phyloP scores from a whole-genome alignment of 2,888 invertebrate genomes.

The Bombylius major region DNA sequence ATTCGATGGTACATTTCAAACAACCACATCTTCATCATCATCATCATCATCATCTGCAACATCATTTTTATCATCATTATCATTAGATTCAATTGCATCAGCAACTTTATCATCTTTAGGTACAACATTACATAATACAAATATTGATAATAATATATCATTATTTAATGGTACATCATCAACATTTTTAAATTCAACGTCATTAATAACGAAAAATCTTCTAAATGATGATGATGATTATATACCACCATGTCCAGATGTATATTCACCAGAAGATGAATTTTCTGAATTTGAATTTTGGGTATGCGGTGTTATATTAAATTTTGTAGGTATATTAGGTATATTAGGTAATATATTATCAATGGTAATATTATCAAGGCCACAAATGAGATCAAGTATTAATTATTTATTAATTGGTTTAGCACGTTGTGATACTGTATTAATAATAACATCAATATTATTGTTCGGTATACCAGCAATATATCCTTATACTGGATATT shows the following conservation, averaged over 20 bases:
- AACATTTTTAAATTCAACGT: not conserved
- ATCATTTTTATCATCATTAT: not conserved
- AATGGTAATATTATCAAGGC: constrained; percentile 79
- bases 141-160: not conserved
- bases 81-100: not conserved
- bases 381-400: constrained; percentile 92
- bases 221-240: not conserved
- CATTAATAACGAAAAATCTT: not conserved
- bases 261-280: constrained; percentile 23
- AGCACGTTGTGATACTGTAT: constrained; percentile 83
- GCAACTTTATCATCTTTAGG: not conserved
- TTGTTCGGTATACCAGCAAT: constrained; percentile 81
- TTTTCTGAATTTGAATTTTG: constrained; percentile 59
- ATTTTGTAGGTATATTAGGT: constrained; percentile 68
- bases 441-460: constrained; percentile 73
- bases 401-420: constrained; percentile 88
- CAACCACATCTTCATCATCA: not conserved
- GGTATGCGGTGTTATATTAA: constrained; percentile 69
- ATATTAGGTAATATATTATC: constrained; percentile 83
- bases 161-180: not conserved
- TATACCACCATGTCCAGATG: constrained; percentile 5
- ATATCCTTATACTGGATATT: constrained; percentile 64
- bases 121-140: not conserved
- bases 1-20: not conserved
- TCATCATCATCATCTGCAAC: not conserved